Base-by-base conservation (phyloP, 2,888 invertebrate genomes). In the Tigriopus californicus region DNA sequence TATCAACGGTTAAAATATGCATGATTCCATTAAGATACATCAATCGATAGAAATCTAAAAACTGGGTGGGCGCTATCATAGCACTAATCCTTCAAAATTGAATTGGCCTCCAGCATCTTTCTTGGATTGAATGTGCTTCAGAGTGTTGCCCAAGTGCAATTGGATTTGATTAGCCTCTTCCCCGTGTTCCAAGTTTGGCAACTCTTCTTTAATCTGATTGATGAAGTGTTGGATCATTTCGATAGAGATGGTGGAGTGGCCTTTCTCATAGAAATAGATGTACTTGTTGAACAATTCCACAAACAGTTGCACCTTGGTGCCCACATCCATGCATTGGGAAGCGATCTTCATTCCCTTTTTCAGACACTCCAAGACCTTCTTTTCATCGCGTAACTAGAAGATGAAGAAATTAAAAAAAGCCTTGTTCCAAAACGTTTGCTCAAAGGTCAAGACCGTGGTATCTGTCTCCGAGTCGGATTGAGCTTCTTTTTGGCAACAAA, bases 121-220 rank as follows among this genome's bases (percentile, higher is more conserved):
- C 41, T 61, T 61, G 40, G 59, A 59, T 40, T 79, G 79, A 65
- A 90, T 76, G 68, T 89, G 88, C 64, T 84, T 83, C 67, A 89
- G 71, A 0, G 89, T 90, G 69, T 90, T 90, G 66, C 84, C 85
- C 71, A 95, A 90, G 71, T 95, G 95, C 68, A 88, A 89, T 63
- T 86, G 85, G 65, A 98, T 91, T 73, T 94, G 92, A 67, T 97
- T 94, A 40, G 91, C 89, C 71, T 97, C 97, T 67, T 94, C 92
- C 18, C 85, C 89, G 54, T 85, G 83, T 69, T 97, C 97, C 62
- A 98, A 75, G 71, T 89, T 91, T 0, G 91, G 88, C 40, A 95
- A 72, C 70, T 94, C 91, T 67, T 94, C 92, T 64, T 85, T 82
- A 53, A 97, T 88, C 73, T 94, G 92, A 42, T 81, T 81, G 62